A percentile compares a stretch with the other conserved stretches of the same genome.
Conservation (phyloP, 1,140 invertebrate genomes). For the Pollicipes pollicipes region DNA sequence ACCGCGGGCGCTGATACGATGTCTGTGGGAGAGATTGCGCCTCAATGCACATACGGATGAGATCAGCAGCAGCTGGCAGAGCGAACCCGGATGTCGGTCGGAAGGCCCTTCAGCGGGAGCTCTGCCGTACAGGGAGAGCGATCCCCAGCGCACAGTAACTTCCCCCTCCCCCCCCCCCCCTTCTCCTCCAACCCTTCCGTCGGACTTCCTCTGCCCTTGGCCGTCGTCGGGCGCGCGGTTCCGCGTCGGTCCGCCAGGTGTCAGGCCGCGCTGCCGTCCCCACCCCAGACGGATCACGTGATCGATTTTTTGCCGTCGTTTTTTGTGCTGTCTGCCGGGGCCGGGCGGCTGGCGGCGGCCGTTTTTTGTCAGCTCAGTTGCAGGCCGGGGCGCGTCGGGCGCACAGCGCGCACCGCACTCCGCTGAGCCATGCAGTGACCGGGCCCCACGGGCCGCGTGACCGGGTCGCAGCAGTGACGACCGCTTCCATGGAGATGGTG, state of each 20-base stretch:
- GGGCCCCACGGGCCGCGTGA: no score
- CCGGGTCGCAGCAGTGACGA: no score
- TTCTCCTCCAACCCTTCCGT: neutral
- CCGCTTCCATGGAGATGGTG: neutral
- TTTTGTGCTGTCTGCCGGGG: neutral
- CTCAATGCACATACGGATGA: no score
- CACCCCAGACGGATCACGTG: neutral
- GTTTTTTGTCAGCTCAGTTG: neutral
- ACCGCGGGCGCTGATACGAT: no score
- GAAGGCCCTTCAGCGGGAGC: no score
- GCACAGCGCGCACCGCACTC: neutral
- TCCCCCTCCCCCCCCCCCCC: no score
- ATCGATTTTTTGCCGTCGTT: neutral
- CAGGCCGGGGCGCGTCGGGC: neutral
- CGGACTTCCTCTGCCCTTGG: neutral
- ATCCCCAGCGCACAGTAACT: neutral
- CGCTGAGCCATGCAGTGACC: neutral
- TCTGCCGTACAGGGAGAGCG: no score
- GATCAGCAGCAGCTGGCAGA: no score
- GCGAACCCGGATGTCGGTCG: neutral
- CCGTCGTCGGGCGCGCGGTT: neutral
- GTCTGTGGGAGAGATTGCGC: no score
- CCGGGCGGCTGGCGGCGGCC: no score
- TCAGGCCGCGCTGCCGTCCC: neutral
- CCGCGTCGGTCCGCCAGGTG: neutral